phyloP scores from a whole-genome alignment of 2,113 vertebrate genomes.

The Daubentonia madagascariensis region DNA sequence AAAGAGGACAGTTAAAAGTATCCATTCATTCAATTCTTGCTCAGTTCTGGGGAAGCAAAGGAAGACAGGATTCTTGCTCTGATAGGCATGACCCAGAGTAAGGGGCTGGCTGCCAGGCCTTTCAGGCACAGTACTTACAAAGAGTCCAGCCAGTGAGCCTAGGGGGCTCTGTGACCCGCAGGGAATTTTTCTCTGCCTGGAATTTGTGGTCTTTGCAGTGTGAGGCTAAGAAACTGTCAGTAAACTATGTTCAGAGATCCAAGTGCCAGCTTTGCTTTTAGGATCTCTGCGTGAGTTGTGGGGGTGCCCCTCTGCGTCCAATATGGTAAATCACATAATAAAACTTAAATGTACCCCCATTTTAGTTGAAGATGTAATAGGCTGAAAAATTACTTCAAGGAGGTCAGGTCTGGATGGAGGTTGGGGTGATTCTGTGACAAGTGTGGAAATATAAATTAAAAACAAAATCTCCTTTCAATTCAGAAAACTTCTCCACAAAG shows the following conservation, averaged over 20 bases:
- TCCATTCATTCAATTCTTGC: neutral
- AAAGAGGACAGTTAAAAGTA: conserved; percentile 13
- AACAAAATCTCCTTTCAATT: neutral
- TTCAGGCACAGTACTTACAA: neutral
- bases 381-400: neutral
- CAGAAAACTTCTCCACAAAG: neutral
- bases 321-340: neutral
- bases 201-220: neutral
- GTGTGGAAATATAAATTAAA: neutral
- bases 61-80: neutral
- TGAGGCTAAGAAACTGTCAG: neutral
- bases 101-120: neutral
- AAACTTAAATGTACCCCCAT: neutral
- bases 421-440: neutral
- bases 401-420: neutral
- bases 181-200: neutral
- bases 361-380: neutral
- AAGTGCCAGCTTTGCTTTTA: neutral
- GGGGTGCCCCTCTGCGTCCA: neutral
- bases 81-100: neutral
- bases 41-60: neutral
- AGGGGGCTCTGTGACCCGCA: neutral
- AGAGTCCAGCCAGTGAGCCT: neutral
- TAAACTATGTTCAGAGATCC: neutral
- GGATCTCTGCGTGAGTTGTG: neutral